Evolutionary conservation across 2,113 vertebrate species (phyloP), one percentile per base, ranked within the genome.

Genomic region (Plestiodon gilberti): DNA sequence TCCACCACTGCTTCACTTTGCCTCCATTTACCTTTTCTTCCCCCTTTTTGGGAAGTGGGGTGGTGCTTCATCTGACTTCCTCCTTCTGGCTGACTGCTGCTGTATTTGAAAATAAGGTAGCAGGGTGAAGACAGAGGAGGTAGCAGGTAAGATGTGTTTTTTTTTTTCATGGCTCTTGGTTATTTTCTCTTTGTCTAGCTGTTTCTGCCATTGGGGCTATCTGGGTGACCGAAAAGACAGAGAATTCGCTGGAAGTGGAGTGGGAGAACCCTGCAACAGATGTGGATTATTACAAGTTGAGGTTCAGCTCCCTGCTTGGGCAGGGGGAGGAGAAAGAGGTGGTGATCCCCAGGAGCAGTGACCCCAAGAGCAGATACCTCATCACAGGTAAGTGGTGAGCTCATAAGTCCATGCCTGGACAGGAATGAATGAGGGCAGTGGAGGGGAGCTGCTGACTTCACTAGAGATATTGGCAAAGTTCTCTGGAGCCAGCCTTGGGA

Each of bases 261-360:
- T 98, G 98, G 98, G 94, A 97, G 93, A 99, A 98, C 86, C 97
- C 97, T 0, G 78, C 85, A 2, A 85, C 92, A 0, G 95, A 96
- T 6, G 96, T 98, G 78, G 98, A 98, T 93, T 96, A 96, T 90
- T 99, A 98, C 92, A 97, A 96, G 86, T 92, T 99, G 85, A 97
- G 82, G 59, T 96, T 97, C 82, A 95, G 91, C 3, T 95, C 96
- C 74, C 91, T 97, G 0, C 71, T 86, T 1, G 97, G 96, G 2
- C 90, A 96, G 23, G 96, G 96, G 88, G 95, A 96, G 74, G 94
- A 97, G 33, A 96, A 97, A 71, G 93, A 96, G 88, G 91, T 97
- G 81, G 91, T 85, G 0, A 96, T 98, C 8, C 93, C 94, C 81
- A 97, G 83, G 93, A 98, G 97, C 87, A 94, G 91, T 71, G 97